Percentiles rank a stretch among this genome's conserved stretches.
phyloP scores from a whole-genome alignment of 2,888 invertebrate genomes.

The Melanostoma mellinum region DNA sequence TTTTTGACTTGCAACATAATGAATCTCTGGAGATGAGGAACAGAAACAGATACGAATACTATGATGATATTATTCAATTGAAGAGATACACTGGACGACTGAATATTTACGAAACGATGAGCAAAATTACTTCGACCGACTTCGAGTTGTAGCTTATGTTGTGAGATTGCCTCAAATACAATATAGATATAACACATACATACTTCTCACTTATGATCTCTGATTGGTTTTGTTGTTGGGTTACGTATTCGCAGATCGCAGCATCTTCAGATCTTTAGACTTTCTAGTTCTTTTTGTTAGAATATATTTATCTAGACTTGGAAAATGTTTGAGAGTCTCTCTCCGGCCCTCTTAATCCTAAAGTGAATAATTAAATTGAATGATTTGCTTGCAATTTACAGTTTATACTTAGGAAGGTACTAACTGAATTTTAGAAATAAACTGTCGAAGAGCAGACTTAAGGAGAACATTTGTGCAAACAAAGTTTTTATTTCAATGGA shows the following conservation, averaged over 20 bases:
- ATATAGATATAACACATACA: not conserved
- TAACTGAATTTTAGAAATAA: conserved; percentile 22
- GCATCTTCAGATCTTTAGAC: conserved; percentile 46
- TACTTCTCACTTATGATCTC: conserved; percentile 42
- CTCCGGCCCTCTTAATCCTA: conserved; percentile 17
- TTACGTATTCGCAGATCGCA: conserved; percentile 2
- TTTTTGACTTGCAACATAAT: conserved; percentile 41
- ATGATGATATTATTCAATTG: conserved; percentile 50
- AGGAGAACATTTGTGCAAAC: conserved; percentile 11
- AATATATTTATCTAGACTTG: conserved; percentile 25
- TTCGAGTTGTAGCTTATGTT: conserved; percentile 7
- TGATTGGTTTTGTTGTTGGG: conserved; percentile 54
- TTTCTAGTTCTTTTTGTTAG: conserved; percentile 4
- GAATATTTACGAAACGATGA: not conserved
- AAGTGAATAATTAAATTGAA: conserved; percentile 30
- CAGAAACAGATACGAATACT: conserved; percentile 21
- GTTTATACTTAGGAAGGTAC: conserved; percentile 1
- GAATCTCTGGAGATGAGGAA: conserved; percentile 36
- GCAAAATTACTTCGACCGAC: too few relatives aligned
- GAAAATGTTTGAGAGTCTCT: conserved; percentile 36
- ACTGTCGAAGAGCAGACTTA: not conserved
- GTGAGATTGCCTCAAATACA: conserved; percentile 4
- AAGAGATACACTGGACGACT: not conserved
- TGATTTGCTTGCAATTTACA: conserved; percentile 1
- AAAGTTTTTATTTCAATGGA: not conserved